Base-by-base conservation (phyloP, 1,140 invertebrate genomes). In the Drosophila novamexicana region DNA sequence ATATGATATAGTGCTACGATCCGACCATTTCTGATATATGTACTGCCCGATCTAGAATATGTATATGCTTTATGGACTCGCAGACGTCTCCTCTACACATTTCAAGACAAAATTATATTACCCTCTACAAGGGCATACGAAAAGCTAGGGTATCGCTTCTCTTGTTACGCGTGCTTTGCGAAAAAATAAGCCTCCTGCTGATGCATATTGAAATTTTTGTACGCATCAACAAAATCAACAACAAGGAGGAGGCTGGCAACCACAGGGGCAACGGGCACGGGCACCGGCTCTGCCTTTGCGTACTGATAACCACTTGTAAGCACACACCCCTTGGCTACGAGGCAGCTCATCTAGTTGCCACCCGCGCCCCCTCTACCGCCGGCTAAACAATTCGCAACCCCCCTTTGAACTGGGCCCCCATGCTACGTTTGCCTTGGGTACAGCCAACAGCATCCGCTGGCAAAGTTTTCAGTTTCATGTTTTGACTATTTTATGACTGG, bases 251-350 rank as follows among this genome's bases (percentile, higher is more conserved):
- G 54, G 45, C 22, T 37, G 47, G 39, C 53, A 73, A 39, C 32
- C 57, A 50, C 32, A 54, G 44, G 22, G 40, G 12, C 22, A 34
- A 8, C 32, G 6, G 5, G 18, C 12, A 54, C 18, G 1, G 18
- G 18, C 18, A 22, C 12, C 12, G 40, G 7, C 58, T 39, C 59
- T 42, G 68, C 47, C 45, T 12, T 18, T 52, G 57, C 68, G 69
- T 79, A 73, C 64, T 88, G 79, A 89, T 88, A 88, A 83, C 79
- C 82, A 86, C 83, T 86, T 86, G 82, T 88, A 74, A 82, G 82
- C 83, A 56, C 83, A 56, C 71, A 56, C 58, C 50, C 58, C 57
- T 12, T 44, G 37, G 36, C 36, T 29, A 12, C 40, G 29, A 37
- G 42, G n/a, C 47, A 14, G 18, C 14, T 54, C 6, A 49, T 49